Evolutionary conservation across 2,888 invertebrate genomes (phyloP), one percentile per base, ranked within the genome.

Genomic region (Oscheius myriophilus): DNA sequence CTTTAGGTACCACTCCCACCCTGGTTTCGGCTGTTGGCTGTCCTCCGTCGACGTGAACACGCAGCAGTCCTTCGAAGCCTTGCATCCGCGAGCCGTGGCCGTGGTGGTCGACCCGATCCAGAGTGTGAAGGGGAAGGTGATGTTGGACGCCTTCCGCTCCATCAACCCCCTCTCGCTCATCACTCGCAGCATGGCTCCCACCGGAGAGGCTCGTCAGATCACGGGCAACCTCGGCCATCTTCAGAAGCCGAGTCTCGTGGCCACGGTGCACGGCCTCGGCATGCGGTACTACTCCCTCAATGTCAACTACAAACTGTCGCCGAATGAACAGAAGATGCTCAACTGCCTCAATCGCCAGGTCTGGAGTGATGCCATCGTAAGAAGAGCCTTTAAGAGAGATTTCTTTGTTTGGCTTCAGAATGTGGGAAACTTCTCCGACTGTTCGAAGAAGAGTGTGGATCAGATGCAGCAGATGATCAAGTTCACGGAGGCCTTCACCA

Each of bases 61-160:
- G 12, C 83, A 83, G 64, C 79, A 82, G 64, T 73, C 77, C 23
- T 83, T 83, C 63, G 83, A 83, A 69, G 96, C 97, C 0, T 90
- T 98, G 11, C 96, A 96, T 42, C 97, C 97, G 87, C 90, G 98
- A 85, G 97, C 98, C 25, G 97, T 98, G 0, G 98, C 98, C 73
- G 97, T 98, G 51, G 98, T 98, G 0, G 96, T 99, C 41, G 98
- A 98, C 89, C 98, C 98, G 6, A 98, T 98, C 85, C 98, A 98
- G 87, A 96, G 96, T 69, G 98, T 98, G 2, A 98, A 98, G 89
- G 98, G 98, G 65, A 84, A 85, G 77, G 82, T 82, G 12, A 72
- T 82, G 59, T 68, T 82, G 16, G 82, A 82, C 54, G 82, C 81
- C 16, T 82, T 82, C 67, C 80, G 82, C 33, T 77, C 79, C 0